These are phyloP conservation scores for Melanerpes aurifrons DNA, from an alignment of 2,113 vertebrate genomes.

Conservation along the genomic window DNA sequence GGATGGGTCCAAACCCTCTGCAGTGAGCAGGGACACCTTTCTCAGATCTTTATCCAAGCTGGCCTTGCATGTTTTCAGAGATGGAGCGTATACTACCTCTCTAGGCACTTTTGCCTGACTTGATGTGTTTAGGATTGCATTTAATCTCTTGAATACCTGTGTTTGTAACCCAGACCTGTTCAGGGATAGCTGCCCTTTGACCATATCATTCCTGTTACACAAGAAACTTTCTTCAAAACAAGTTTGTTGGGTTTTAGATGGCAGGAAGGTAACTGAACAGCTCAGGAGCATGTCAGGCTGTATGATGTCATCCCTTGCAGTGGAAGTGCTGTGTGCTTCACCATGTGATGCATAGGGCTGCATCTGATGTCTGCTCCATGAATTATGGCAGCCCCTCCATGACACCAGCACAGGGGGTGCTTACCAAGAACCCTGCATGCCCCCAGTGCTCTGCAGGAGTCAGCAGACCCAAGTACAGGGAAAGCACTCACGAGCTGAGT, in stretches of 20 bases:
- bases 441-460: background rate
- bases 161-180: background rate
- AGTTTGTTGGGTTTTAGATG: background rate
- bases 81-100: background rate
- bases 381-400: background rate
- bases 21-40: background rate
- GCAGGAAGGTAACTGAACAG: background rate
- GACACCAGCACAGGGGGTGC: accelerated
- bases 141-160: background rate
- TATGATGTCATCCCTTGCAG: accelerated
- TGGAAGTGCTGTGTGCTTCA: background rate
- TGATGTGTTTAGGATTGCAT: accelerated
- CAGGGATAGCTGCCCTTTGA: background rate
- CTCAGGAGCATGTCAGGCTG: background rate
- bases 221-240: constrained; percentile 16
- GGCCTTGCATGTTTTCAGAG: background rate
- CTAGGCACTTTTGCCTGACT: background rate
- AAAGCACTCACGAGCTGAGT: accelerated
- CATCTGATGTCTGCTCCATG: background rate
- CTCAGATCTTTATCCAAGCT: background rate
- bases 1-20: background rate
- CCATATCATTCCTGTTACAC: background rate
- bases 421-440: accelerated
- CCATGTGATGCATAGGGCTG: background rate
- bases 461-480: background rate